A percentile compares a stretch with the other conserved stretches of the same genome.
Conservation (phyloP, 2,797 vertebrate species). For the Moxostoma hubbsi region DNA sequence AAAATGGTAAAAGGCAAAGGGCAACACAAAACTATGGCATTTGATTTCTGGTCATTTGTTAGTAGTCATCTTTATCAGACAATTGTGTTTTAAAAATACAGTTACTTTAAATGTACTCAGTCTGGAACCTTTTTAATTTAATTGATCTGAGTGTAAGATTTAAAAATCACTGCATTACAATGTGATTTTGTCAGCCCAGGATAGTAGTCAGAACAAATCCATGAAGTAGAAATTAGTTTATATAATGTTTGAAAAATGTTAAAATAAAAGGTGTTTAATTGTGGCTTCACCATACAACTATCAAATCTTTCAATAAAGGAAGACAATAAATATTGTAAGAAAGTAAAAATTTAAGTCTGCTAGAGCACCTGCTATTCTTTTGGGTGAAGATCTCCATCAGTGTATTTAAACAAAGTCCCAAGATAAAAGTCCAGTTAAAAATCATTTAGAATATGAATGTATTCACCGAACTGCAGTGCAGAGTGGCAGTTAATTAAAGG, state of each 20-base stretch:
- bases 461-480: neutral
- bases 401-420: neutral
- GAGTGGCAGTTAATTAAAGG: neutral
- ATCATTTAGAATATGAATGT: neutral
- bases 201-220: neutral
- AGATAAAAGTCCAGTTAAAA: neutral
- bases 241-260: neutral
- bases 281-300: neutral
- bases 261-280: constrained; percentile 4
- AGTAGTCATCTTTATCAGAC: neutral
- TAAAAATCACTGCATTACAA: too few species aligned
- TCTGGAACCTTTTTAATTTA: neutral
- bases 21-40: neutral
- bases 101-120: neutral
- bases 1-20: too few species aligned
- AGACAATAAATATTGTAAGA: constrained; percentile 30
- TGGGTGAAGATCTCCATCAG: neutral
- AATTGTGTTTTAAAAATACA: too few species aligned
- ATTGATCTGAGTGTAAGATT: neutral
- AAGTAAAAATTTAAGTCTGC: neutral
- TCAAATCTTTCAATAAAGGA: neutral
- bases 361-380: neutral
- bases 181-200: neutral
- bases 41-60: neutral
- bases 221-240: neutral